phyloP scores from a whole-genome alignment of 2,888 invertebrate species.

The Hyppa rectilinea region DNA sequence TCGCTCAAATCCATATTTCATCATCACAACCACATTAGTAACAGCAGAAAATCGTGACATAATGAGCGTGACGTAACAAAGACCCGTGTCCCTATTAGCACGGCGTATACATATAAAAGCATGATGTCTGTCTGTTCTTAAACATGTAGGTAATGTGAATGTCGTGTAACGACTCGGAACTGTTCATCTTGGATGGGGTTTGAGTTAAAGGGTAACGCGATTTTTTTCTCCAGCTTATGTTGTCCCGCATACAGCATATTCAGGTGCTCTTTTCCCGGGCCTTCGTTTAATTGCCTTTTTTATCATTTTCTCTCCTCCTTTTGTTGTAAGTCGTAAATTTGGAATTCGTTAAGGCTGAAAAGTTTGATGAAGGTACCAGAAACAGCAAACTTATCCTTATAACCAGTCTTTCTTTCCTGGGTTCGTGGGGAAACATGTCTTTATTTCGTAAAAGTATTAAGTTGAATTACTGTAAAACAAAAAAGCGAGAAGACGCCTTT shows the following conservation, averaged over 20 bases:
- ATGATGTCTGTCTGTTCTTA: slow-evolving; percentile 35
- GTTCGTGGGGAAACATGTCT: background rate
- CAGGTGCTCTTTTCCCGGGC: background rate
- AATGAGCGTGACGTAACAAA: slow-evolving; percentile 42
- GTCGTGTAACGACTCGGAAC: slow-evolving; percentile 35
- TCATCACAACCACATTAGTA: background rate
- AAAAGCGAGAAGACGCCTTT: background rate
- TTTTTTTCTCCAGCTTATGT: background rate
- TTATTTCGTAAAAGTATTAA: background rate
- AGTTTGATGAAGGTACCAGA: background rate
- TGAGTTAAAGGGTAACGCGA: slow-evolving; percentile 25
- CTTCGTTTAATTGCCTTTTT: background rate
- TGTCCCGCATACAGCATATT: background rate
- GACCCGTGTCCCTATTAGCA: slow-evolving; percentile 41
- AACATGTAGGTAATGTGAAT: slow-evolving; percentile 50
- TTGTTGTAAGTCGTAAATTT: background rate
- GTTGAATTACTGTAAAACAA: background rate
- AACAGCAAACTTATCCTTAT: background rate
- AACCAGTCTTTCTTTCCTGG: background rate
- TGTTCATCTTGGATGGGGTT: slow-evolving; percentile 32
- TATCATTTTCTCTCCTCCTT: background rate
- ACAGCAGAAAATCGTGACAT: slow-evolving; percentile 22
- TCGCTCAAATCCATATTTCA: background rate
- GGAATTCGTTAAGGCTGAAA: background rate
- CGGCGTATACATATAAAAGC: slow-evolving; percentile 50